Conservation (phyloP, 2,797 vertebrate species). For the Lophotriccus pileatus region DNA sequence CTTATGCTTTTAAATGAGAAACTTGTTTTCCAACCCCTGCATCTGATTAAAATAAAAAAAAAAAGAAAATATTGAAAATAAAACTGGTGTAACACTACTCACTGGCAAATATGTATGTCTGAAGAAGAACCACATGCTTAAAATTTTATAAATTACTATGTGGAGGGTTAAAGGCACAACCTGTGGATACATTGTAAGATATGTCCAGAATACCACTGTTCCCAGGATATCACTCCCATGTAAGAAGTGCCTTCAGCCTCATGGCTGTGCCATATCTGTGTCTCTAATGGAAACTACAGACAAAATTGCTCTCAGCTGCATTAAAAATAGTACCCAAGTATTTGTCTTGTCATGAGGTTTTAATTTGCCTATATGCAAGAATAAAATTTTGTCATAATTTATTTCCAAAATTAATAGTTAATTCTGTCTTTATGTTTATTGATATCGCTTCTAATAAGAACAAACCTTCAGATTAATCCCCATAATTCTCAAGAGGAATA, state of each 20-base stretch:
- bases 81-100: background rate
- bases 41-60: background rate
- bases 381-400: background rate
- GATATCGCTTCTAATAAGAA: conserved; percentile 45
- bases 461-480: background rate
- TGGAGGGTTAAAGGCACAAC: background rate
- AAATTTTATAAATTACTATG: background rate
- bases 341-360: background rate
- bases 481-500: background rate
- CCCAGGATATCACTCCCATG: background rate
- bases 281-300: background rate
- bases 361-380: background rate
- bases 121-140: background rate
- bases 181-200: background rate
- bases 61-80: background rate
- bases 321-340: background rate
- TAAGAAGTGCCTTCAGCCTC: background rate
- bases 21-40: background rate
- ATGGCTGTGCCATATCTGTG: background rate
- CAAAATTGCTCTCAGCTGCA: background rate
- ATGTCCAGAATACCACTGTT: background rate
- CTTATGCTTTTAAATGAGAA: background rate
- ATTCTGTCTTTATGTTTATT: background rate
- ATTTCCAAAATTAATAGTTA: background rate
- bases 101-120: background rate